A percentile compares a stretch with the other conserved stretches of the same genome.
phyloP scores from a whole-genome alignment of 1,140 invertebrate genomes.

The Dinoponera quadriceps region DNA sequence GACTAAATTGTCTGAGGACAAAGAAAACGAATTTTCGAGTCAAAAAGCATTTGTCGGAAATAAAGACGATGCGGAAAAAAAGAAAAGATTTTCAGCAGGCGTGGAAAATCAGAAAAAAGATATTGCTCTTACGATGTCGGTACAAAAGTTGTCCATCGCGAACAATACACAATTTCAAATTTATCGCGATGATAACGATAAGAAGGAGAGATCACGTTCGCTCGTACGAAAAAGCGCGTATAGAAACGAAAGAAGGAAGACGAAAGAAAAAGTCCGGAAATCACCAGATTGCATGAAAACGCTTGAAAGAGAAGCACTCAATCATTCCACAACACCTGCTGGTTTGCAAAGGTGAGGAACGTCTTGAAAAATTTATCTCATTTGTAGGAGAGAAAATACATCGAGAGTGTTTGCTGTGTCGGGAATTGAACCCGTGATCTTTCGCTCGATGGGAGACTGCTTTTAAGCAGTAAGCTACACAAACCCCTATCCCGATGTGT shows the following conservation, averaged over 20 bases:
- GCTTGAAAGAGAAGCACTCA: neutral
- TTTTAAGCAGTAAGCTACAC: too few species aligned
- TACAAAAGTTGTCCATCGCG: neutral
- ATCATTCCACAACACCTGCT: neutral
- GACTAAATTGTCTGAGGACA: neutral
- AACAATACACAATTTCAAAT: conserved; percentile 17
- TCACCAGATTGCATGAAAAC: neutral
- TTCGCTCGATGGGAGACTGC: too few species aligned
- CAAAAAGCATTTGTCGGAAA: neutral
- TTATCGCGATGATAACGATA: conserved; percentile 3
- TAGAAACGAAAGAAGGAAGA: neutral
- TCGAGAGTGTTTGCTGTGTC: neutral
- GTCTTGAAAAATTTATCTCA: neutral
- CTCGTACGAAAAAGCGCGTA: neutral
- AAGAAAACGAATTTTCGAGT: neutral
- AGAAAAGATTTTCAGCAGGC: neutral
- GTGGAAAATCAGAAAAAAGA: neutral
- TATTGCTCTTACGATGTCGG: neutral
- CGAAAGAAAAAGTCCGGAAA: neutral
- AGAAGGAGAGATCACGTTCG: neutral
- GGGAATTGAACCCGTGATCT: too few species aligned
- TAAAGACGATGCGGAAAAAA: neutral
- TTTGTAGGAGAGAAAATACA: neutral
- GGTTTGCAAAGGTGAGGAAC: neutral
- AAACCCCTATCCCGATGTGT: too few species aligned